Evolutionary conservation across 2,888 invertebrate species (phyloP), one percentile per base, ranked within the genome.

Genomic region (Thumatha senex): DNA sequence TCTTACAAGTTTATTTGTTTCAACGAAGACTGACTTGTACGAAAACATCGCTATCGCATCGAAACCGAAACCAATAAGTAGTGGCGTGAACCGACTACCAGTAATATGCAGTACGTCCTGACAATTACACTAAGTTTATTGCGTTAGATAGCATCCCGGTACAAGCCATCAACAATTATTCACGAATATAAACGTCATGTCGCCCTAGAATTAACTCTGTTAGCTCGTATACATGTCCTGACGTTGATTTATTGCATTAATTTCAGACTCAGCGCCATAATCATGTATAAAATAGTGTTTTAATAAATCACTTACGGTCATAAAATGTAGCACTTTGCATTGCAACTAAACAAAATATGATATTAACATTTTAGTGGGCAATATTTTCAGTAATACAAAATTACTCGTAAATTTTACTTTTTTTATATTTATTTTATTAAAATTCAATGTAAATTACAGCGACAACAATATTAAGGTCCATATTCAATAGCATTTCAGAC

Each of bases 181-280:
- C 88, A 89, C 80, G 84, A 86, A 86, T 87, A 89, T 88, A 88
- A 88, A 82, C 88, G 88, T 88, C 89, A 89, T 84, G 89, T 89
- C 87, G 84, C 78, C 78, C 69, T 77, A 86, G 86, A 84, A 89
- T 88, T 89, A 89, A 90, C 88, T 89, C 87, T 86, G 89, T 88
- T 88, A 89, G 87, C 88, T 87, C 88, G 88, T 89, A 89, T 89
- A 90, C 88, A 89, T 86, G 84, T 82, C 82, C 78, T 80, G 86
- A 86, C 89, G 83, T 84, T 89, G 87, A 89, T 89, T 89, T 85
- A 89, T 88, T 70, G 76, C 76, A 82, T 88, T 89, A 88, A 88
- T 89, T 85, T 83, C 82, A 67, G 76, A 82, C 79, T 76, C 78
- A 74, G 63, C 62, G 68, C 81, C 72, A 79, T 82, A 79, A 84